These are phyloP conservation scores for Petrophora chlorosata DNA, from an alignment of 2,888 invertebrate genomes.

Conservation along the genomic window DNA sequence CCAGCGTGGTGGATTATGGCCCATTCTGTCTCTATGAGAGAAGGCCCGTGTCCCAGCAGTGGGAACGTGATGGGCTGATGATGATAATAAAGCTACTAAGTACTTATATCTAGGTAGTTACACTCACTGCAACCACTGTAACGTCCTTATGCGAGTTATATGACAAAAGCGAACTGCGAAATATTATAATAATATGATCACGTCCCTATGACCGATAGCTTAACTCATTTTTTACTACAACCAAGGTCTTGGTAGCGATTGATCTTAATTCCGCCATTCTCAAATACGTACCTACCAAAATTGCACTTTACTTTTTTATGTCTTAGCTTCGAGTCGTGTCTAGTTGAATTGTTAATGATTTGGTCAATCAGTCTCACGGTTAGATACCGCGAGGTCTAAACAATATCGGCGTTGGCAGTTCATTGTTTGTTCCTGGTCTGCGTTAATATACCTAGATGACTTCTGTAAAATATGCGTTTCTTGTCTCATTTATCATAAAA, in stretches of 20 bases:
- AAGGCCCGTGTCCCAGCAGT: too few relatives aligned
- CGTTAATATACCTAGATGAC: neutral
- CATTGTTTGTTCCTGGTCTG: slow-evolving; percentile 22
- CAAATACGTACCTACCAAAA: slow-evolving; percentile 59
- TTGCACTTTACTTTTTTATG: slow-evolving; percentile 46
- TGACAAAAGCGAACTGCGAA: slow-evolving; percentile 42
- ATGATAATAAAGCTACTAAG: too few relatives aligned
- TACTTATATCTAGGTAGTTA: neutral
- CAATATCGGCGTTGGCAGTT: slow-evolving; percentile 36
- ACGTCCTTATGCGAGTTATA: slow-evolving; percentile 35
- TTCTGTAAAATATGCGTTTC: too few relatives aligned
- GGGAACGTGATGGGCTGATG: too few relatives aligned
- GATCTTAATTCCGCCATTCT: slow-evolving; percentile 74
- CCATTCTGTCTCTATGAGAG: too few relatives aligned
- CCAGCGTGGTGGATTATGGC: too few relatives aligned
- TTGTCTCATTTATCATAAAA: too few relatives aligned
- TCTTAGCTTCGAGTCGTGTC: slow-evolving; percentile 30
- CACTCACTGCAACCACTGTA: slow-evolving; percentile 24
- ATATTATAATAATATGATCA: slow-evolving; percentile 45
- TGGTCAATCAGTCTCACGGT: slow-evolving; percentile 42
- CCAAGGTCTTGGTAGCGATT: slow-evolving; percentile 34
- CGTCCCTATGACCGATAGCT: slow-evolving; percentile 35
- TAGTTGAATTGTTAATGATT: slow-evolving; percentile 29
- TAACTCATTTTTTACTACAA: slow-evolving; percentile 43
- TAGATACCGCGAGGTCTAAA: slow-evolving; percentile 42